Evolutionary conservation across 2,888 invertebrate genomes (phyloP), one percentile per base, ranked within the genome.

Genomic region (Volucella inflata): DNA sequence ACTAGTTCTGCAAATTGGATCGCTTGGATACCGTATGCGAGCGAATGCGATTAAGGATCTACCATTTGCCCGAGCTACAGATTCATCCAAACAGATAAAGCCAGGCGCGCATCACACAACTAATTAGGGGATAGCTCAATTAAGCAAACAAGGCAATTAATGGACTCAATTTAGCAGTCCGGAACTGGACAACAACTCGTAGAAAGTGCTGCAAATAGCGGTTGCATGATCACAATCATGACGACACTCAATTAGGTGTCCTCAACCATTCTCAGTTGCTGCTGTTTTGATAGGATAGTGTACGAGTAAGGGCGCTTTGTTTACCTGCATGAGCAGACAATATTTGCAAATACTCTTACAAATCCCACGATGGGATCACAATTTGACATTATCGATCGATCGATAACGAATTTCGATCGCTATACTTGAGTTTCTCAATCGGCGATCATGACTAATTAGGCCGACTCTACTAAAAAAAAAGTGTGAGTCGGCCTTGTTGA

Each of bases 111-210:
- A 68, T 77, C 67, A 38, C 50, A 68, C 81, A 76, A 87, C 88
- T 89, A 89, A 89, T 89, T 89, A 88, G 88, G 88, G 87, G 88
- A 89, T 88, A 88, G 88, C 88, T 89, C 89, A 89, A 89, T 89
- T 89, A 88, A 88, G 88, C 88, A 84, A 88, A 89, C 89, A 88
- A 88, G 88, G 87, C 87, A 87, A 82, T 88, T 87, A 88, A 87
- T 87, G 88, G 87, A 79, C 82, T 87, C 64, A 76, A 81, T 87
- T 81, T 81, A 87, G 65, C 59, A 44, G 62, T 51, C 59, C 74
- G 67, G 71, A 80, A 75, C 70, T 74, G 68, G 17, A 67, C 42
- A 78, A 72, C 30, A n/a, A n/a, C n/a, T n/a, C n/a, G n/a, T 40
- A 74, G 68, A 74, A 74, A 67, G 55, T 55, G 30, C 51, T 68